Base-by-base conservation (phyloP, 2,888 invertebrate genomes). In the Andricus quercusramuli region DNA sequence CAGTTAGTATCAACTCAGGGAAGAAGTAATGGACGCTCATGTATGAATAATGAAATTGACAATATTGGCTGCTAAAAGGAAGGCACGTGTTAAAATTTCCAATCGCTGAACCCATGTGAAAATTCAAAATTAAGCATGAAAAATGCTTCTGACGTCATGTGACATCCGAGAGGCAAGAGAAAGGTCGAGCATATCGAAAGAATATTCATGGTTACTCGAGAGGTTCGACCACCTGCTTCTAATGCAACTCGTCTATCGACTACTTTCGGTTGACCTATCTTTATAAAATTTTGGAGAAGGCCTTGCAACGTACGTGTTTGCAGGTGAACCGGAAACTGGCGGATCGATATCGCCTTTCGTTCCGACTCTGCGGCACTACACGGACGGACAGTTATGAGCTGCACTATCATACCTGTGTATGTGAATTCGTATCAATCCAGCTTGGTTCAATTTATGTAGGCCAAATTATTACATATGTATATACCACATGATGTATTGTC, bases 61-160 rank as follows among this genome's bases (percentile, higher is more conserved):
- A 56, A 74, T 74, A 56, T 74, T 51, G 74, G n/a, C 11, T 32
- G 32, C 32, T 74, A 56, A 32, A 29, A 51, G 25, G 29, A 32
- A 32, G 29, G 70, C 51, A 70, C 51, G 70, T 70, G 70, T 56
- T 74, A n/a, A 56, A 56, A 59, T 51, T 74, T 56, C 29, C 51
- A 74, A 56, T 6, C 32, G 56, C 37, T 37, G 32, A 56, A 74
- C 32, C 74, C 8, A 6, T 37, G 32, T 56, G 15, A n/a, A 70
- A 70, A 70, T 70, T 32, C 25, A n/a, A 74, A 74, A 74, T 59
- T 74, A 59, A 74, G 56, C 74, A 74, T 74, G 74, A 74, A 59
- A 59, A 56, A 74, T 74, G 56, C 56, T 29, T 74, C 22, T 74
- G 56, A 74, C 37, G 56, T 59, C 74, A 32, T 15, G 29, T 32